These are phyloP conservation scores for Goniozus legneri DNA, from an alignment of 1,140 invertebrate species.

Conservation along the genomic window DNA sequence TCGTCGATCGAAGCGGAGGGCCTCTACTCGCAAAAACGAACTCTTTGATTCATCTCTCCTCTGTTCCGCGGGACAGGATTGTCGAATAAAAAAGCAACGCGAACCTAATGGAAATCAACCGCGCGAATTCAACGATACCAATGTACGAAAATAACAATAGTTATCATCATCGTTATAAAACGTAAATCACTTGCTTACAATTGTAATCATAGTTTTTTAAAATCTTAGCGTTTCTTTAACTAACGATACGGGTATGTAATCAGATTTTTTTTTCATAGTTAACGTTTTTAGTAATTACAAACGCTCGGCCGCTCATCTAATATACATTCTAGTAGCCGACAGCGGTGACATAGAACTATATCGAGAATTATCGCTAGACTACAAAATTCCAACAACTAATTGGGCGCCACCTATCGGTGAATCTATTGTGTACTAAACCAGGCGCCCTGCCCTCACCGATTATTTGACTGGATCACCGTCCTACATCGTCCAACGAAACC, in stretches of 20 bases:
- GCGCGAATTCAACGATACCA: too few relatives aligned
- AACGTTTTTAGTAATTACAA: not conserved
- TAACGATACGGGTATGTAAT: not conserved
- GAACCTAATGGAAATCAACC: too few relatives aligned
- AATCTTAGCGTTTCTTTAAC: not conserved
- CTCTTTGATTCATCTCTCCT: too few relatives aligned
- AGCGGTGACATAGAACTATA: slow-evolving; percentile 52
- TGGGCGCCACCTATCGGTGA: slow-evolving; percentile 44
- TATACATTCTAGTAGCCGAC: too few relatives aligned
- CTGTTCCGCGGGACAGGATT: too few relatives aligned
- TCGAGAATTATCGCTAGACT: slow-evolving; percentile 48
- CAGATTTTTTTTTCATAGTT: not conserved
- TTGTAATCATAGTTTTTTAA: not conserved
- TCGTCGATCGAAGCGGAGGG: too few relatives aligned
- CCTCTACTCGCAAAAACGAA: too few relatives aligned
- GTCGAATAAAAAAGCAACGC: too few relatives aligned
- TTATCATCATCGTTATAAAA: too few relatives aligned
- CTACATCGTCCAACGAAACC: slow-evolving; percentile 21
- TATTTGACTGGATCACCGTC: slow-evolving; percentile 18
- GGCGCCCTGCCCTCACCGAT: slow-evolving; percentile 46
- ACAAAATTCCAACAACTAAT: slow-evolving; percentile 55
- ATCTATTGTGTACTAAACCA: slow-evolving; percentile 53
- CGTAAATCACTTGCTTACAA: not conserved
- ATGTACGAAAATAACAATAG: too few relatives aligned
- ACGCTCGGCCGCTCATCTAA: slow-evolving; percentile 23